Conservation (phyloP, 2,888 invertebrate species). For the Amorpha juglandis region DNA sequence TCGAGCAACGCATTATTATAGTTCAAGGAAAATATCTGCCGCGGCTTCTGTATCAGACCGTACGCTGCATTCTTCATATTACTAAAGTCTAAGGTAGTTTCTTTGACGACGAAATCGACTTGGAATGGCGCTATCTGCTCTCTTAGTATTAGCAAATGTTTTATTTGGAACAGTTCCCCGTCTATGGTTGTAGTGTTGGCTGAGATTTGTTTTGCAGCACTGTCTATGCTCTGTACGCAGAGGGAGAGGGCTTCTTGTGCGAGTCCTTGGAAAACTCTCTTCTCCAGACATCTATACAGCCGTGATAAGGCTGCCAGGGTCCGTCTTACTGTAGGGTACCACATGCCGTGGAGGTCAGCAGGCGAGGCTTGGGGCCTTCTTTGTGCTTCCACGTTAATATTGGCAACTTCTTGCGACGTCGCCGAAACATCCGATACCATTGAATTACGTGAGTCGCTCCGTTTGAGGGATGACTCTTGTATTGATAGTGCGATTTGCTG, state of each 20-base stretch:
- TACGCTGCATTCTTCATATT: constrained; percentile 95
- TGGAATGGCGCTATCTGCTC: constrained; percentile 99
- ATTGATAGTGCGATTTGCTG: constrained; percentile 87
- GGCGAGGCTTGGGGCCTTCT: constrained; percentile 87
- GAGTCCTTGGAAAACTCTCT: constrained; percentile 97
- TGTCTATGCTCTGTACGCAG: constrained; percentile 95
- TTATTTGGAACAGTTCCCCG: constrained; percentile 98
- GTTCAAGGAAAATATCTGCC: constrained; percentile 93
- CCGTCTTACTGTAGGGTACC: constrained; percentile 98
- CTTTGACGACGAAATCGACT: constrained; percentile 96
- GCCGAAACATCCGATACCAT: constrained; percentile 87
- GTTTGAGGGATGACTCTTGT: constrained; percentile 83
- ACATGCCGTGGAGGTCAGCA: constrained; percentile 99
- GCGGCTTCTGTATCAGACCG: constrained; percentile 89
- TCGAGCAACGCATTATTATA: constrained; percentile 96
- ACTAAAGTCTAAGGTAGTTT: constrained; percentile 96
- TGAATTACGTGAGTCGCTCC: constrained; percentile 88
- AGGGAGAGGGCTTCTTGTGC: constrained; percentile 97
- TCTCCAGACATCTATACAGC: constrained; percentile 93
- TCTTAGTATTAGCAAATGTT: constrained; percentile 97
- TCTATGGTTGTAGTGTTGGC: constrained; percentile 92
- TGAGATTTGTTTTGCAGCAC: constrained; percentile 91
- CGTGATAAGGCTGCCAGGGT: constrained; percentile 97
- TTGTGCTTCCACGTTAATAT: constrained; percentile 79
- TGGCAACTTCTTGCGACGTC: constrained; percentile 89